A percentile compares a stretch with the other conserved stretches of the same genome.
Evolutionary conservation across 2,113 vertebrate genomes (phyloP).

Genomic region (Columba livia): DNA sequence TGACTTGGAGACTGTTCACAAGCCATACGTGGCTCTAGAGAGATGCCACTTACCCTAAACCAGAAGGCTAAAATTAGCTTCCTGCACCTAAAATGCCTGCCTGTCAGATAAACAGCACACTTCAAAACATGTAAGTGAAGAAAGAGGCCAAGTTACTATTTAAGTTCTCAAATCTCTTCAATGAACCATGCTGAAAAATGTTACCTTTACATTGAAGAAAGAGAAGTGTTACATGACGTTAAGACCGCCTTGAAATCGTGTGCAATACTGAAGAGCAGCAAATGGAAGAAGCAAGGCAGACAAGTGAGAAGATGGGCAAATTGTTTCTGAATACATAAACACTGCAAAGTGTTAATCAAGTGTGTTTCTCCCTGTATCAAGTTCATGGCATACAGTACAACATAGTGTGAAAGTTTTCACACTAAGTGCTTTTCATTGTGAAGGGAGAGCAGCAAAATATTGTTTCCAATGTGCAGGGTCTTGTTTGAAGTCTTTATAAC

Average conservation of each 20-base stretch:
- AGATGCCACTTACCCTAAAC: neutral
- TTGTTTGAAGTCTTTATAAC: neutral
- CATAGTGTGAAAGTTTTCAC: neutral
- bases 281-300: neutral
- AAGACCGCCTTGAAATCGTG: neutral
- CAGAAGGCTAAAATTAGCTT: neutral
- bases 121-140: neutral
- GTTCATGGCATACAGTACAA: neutral
- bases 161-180: neutral
- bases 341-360: neutral
- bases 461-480: neutral
- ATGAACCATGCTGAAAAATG: neutral
- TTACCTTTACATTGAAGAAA: neutral
- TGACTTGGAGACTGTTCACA: neutral
- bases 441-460: neutral
- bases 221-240: neutral
- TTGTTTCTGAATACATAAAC: neutral
- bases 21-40: neutral
- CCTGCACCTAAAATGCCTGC: neutral
- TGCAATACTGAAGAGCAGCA: neutral
- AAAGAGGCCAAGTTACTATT: neutral
- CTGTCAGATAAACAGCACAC: accelerated
- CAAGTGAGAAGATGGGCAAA: neutral
- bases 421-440: neutral
- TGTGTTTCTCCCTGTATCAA: neutral